Conservation (phyloP, 1,140 invertebrate genomes). For the Stegodyphus dumicola region DNA sequence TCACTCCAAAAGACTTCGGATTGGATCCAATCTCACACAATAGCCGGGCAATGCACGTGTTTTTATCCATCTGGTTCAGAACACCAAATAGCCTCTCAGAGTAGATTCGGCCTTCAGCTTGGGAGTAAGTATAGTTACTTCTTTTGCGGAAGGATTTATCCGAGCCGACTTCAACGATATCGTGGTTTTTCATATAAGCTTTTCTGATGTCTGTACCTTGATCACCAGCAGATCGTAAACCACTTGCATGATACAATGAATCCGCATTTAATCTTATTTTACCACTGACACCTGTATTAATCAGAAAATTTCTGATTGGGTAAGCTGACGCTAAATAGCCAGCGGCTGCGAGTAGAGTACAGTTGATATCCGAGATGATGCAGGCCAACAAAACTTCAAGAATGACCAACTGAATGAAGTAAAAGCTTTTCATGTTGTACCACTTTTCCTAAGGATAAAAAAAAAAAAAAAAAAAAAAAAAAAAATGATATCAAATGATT, state of each 20-base stretch:
- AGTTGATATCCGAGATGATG: neutral
- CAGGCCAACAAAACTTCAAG: too few relatives aligned
- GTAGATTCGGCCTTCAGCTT: neutral
- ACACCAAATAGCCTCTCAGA: slow-evolving; percentile 35
- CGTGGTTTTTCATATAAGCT: slow-evolving; percentile 10
- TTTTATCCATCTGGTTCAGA: slow-evolving; percentile 39
- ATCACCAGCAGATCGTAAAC: neutral
- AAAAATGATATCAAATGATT: too few relatives aligned
- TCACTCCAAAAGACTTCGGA: slow-evolving; percentile 3
- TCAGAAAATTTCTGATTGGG: neutral
- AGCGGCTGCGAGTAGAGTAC: slow-evolving; percentile 8
- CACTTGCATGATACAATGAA: slow-evolving; percentile 4
- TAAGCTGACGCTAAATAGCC: slow-evolving; percentile 8
- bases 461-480: too few relatives aligned
- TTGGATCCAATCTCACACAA: slow-evolving; percentile 34
- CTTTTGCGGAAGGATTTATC: neutral
- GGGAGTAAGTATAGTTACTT: neutral
- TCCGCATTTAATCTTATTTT: neutral
- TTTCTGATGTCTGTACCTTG: slow-evolving; percentile 21
- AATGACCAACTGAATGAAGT: too few relatives aligned
- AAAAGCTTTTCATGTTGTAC: too few relatives aligned
- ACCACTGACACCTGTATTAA: neutral
- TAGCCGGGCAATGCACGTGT: slow-evolving; percentile 21
- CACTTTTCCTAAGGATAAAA: too few relatives aligned
- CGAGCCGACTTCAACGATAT: neutral